These are phyloP conservation scores for Trissolcus japonicus DNA, from an alignment of 2,888 invertebrate species.

Conservation along the genomic window DNA sequence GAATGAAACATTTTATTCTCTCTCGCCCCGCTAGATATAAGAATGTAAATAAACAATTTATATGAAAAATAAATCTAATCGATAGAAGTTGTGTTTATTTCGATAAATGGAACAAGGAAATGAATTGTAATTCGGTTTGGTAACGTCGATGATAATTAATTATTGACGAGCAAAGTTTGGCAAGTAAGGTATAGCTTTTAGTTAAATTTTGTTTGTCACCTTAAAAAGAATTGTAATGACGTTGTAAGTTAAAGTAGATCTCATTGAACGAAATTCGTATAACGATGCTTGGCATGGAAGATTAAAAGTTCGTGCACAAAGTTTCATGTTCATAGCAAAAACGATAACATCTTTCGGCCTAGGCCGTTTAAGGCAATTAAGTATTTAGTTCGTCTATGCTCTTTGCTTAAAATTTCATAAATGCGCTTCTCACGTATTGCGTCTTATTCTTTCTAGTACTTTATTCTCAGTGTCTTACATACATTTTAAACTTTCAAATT, in stretches of 20 bases:
- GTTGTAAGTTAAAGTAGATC: constrained; percentile 43
- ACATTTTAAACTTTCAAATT: no score
- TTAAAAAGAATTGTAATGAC: constrained; percentile 33
- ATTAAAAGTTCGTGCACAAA: constrained; percentile 47
- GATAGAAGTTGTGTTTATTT: not conserved
- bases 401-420: constrained; percentile 50
- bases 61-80: not conserved
- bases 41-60: not conserved
- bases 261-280: constrained; percentile 44
- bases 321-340: constrained; percentile 47
- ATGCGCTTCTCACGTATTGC: constrained; percentile 33
- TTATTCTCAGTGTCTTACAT: constrained; percentile 8
- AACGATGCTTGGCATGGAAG: constrained; percentile 36
- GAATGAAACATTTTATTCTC: constrained; percentile 42
- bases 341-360: constrained; percentile 48
- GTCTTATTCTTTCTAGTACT: constrained; percentile 28
- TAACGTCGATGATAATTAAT: constrained; percentile 16
- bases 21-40: not conserved
- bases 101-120: not conserved
- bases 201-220: constrained; percentile 48
- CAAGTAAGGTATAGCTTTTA: constrained; percentile 18
- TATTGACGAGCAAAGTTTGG: constrained; percentile 33
- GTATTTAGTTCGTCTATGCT: constrained; percentile 47
- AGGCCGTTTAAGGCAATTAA: constrained; percentile 48
- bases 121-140: not conserved